A percentile compares a stretch with the other conserved stretches of the same genome.
phyloP scores from a whole-genome alignment of 92 coral and sea anemone species.

The Epizoanthus fatuus region DNA sequence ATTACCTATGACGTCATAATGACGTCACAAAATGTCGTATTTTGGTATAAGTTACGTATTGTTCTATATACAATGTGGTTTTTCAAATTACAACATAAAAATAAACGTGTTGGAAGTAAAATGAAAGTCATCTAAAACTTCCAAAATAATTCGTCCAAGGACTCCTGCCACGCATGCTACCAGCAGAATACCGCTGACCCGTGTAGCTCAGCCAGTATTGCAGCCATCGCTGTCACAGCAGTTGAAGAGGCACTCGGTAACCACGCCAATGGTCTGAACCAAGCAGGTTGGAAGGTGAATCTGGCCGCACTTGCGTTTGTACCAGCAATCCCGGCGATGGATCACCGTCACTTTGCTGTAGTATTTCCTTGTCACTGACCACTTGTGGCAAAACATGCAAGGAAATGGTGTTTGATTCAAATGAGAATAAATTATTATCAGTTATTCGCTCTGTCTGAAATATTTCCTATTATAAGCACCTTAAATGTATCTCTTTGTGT shows the following conservation, averaged over 20 bases:
- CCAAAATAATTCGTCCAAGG: not conserved
- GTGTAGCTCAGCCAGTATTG: not conserved
- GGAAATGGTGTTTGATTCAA: not conserved
- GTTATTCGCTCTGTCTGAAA: not conserved
- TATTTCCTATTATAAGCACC: not conserved
- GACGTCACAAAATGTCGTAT: too few species aligned
- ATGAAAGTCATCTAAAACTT: not conserved
- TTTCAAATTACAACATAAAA: too few species aligned
- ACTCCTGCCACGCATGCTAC: not conserved
- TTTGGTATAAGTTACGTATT: too few species aligned
- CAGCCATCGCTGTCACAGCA: slow-evolving; percentile 11
- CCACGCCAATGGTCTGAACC: not conserved
- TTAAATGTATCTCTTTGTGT: too few species aligned
- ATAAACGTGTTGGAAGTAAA: too few species aligned
- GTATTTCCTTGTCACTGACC: not conserved
- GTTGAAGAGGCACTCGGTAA: slow-evolving; percentile 10
- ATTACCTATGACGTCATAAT: too few species aligned
- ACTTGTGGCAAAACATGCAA: not conserved
- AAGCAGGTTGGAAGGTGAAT: not conserved
- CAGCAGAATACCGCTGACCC: slow-evolving; percentile 16
- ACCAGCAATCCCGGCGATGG: slow-evolving; percentile 14
- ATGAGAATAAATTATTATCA: not conserved
- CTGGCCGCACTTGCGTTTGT: slow-evolving; percentile 9
- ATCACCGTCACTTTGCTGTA: not conserved
- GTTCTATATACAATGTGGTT: too few species aligned